Base-by-base conservation (phyloP, 2,113 vertebrate species). In the Prionailurus bengalensis region DNA sequence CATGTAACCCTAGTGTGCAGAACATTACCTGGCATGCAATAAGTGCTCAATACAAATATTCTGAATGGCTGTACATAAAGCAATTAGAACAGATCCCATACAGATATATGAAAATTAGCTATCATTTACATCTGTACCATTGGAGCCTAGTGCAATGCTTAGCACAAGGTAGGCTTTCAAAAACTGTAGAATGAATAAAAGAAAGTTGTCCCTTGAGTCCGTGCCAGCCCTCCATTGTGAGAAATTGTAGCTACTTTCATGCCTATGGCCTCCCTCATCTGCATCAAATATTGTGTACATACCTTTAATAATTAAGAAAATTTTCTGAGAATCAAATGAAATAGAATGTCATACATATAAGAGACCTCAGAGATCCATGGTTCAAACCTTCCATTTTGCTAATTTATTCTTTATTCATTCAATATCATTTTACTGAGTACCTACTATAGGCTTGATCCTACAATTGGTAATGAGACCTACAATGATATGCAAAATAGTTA, bases 11-110 rank as follows among this genome's bases (percentile, higher is more conserved):
- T 21, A 61, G 58, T 61, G 58, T 7, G 76, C 48, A 88, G 58
- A 94, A 80, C 7, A 25, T 85, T 89, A 94, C 31, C 53, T 87
- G 53, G 31, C 19, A 93, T 19, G 74, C 63, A 97, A n/a, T 21
- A 85, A 86, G 4, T 76, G n/a, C 23, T 94, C 88, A 63, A 76
- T 70, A 90, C 23, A 97, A 94, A 91, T 81, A n/a, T 81, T 9
- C 36, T 70, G 23, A 89, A 48, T 63, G 21, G 10, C 78, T 92
- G 80, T 73, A 63, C 15, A 79, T 74, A 83, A 89, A 73, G 53
- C 17, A 93, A 33, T 66, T 86, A 63, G 12, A 94, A 63, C 11
- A 92, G 68, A 82, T 21, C 51, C 9, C 48, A 13, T 89, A 70
- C 17, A 81, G 31, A 71, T 92, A 65, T 82, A 61, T 95, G 66